Evolutionary conservation across 1,140 invertebrate genomes (phyloP).

Genomic region (Pogonognathellus flavescens): DNA sequence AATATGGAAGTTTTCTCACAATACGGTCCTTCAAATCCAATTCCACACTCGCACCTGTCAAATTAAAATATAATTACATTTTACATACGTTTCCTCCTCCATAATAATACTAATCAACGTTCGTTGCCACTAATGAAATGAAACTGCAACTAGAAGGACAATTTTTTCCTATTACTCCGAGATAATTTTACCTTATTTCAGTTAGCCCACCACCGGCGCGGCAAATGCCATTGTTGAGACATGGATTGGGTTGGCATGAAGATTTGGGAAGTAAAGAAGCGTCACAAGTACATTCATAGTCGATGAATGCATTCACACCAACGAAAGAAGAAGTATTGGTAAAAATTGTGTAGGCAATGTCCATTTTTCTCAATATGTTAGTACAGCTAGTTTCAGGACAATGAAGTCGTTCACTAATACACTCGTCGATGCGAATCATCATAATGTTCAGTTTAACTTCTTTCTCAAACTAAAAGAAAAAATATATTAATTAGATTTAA

Average conservation of each 20-base stretch:
- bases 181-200: constrained; percentile 26
- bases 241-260: constrained; percentile 67
- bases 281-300: constrained; percentile 81
- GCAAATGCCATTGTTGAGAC: constrained; percentile 72
- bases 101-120: too few species aligned
- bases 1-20: constrained; percentile 90
- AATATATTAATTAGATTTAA: too few species aligned
- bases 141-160: neutral
- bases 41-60: constrained; percentile 76
- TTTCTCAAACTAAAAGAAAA: constrained; percentile 74
- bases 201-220: constrained; percentile 58
- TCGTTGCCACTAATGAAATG: neutral
- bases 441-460: constrained; percentile 80
- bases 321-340: constrained; percentile 92
- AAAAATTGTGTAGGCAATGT: constrained; percentile 83
- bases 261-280: constrained; percentile 70
- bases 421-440: constrained; percentile 91
- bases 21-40: constrained; percentile 84
- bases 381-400: constrained; percentile 78
- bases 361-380: constrained; percentile 79
- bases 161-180: neutral
- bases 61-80: neutral
- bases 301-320: constrained; percentile 84
- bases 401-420: constrained; percentile 80
- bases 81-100: neutral